phyloP scores from a whole-genome alignment of 2,113 vertebrate genomes.

The Dipodomys merriami region DNA sequence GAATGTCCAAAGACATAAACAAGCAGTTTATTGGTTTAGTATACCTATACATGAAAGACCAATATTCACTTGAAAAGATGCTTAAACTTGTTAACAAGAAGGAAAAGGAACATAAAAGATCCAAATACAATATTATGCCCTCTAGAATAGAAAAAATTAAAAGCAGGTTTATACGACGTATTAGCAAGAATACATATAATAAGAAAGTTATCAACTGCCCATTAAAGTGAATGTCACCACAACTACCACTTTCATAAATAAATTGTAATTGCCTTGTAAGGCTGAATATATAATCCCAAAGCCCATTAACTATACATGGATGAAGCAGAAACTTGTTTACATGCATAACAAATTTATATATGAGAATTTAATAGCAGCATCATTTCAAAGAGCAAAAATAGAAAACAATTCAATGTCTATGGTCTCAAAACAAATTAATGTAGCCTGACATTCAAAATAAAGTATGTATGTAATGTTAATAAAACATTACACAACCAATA shows the following conservation, averaged over 20 bases:
- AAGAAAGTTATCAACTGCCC: background rate
- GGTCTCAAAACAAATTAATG: background rate
- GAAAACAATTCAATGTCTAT: background rate
- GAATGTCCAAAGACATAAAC: background rate
- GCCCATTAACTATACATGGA: background rate
- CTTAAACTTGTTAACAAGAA: background rate
- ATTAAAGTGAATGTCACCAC: background rate
- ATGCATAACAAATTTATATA: background rate
- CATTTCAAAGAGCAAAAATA: background rate
- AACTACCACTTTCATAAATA: background rate
- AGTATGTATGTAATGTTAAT: background rate
- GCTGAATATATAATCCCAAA: background rate
- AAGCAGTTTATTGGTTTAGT: background rate
- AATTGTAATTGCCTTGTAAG: background rate
- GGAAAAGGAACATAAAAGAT: background rate
- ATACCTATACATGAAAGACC: background rate
- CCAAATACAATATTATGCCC: background rate
- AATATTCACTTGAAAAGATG: conserved; percentile 7
- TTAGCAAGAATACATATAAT: background rate
- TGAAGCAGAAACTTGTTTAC: background rate
- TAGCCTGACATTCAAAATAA: background rate
- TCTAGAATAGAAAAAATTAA: background rate
- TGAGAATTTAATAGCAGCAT: background rate
- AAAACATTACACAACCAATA: background rate
- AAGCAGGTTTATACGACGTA: background rate